Evolutionary conservation across 2,113 vertebrate species (phyloP).

Genomic region (Pontoporia blainvillei): DNA sequence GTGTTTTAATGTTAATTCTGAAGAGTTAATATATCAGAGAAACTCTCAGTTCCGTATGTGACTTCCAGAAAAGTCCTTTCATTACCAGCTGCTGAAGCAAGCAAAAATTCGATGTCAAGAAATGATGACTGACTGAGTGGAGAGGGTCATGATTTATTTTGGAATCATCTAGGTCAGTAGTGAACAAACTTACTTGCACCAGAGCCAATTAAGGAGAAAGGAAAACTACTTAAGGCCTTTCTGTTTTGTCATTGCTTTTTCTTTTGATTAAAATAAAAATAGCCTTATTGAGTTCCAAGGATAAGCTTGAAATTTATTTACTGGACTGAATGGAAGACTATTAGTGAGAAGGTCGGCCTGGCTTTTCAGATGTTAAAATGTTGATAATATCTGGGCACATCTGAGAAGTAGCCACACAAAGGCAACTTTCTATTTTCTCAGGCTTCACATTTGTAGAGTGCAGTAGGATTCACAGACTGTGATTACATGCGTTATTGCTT

Average conservation of each 20-base stretch:
- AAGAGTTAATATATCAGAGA: constrained; percentile 3
- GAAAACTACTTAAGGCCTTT: not conserved
- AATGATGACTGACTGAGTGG: not conserved
- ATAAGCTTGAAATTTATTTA: not conserved
- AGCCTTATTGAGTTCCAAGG: not conserved
- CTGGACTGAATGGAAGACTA: not conserved
- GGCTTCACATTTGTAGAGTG: not conserved
- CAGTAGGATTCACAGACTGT: not conserved
- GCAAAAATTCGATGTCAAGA: not conserved
- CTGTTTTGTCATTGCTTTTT: not conserved
- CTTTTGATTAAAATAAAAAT: constrained; percentile 16
- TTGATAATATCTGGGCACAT: not conserved
- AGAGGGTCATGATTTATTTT: constrained; percentile 18
- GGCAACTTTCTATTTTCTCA: not conserved
- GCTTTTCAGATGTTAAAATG: not conserved
- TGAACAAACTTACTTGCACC: not conserved
- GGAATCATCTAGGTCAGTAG: not conserved
- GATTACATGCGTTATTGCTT: not conserved
- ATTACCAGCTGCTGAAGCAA: constrained; percentile 16
- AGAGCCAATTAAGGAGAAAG: not conserved
- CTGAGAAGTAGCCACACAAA: not conserved
- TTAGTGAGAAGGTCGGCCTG: not conserved
- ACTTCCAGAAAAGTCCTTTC: not conserved
- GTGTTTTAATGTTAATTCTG: constrained; percentile 6
- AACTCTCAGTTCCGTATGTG: constrained; percentile 25